These are phyloP conservation scores for Amphipyra tragopoginis DNA, from an alignment of 2,888 invertebrate genomes.

Conservation along the genomic window DNA sequence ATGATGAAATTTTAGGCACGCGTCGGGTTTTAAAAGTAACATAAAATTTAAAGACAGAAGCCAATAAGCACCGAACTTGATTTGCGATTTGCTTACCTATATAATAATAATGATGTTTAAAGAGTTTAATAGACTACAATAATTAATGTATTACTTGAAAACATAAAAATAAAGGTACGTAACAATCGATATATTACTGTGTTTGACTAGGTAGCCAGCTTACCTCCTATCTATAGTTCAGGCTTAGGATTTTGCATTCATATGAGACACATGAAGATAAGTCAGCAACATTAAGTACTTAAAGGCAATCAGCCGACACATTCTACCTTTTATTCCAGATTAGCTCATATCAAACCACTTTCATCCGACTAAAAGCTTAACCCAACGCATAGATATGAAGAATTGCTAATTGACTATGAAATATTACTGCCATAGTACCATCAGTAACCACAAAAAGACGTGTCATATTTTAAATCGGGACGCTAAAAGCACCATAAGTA, in stretches of 20 bases:
- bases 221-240: not conserved
- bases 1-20: conserved; percentile 35
- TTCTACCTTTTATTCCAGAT: conserved; percentile 36
- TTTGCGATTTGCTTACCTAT: too few relatives aligned
- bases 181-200: not conserved
- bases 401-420: conserved; percentile 62
- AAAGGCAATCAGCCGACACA: conserved; percentile 36
- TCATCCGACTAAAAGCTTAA: conserved; percentile 55
- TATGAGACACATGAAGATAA: conserved; percentile 34
- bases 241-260: conserved; percentile 28
- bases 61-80: not conserved
- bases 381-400: conserved; percentile 53
- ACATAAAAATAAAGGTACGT: not conserved
- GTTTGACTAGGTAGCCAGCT: not conserved
- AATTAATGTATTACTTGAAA: too few relatives aligned
- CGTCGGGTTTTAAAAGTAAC: conserved; percentile 8
- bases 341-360: conserved; percentile 43
- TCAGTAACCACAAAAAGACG: conserved; percentile 57
- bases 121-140: too few relatives aligned
- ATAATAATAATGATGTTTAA: too few relatives aligned
- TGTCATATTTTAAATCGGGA: conserved; percentile 61
- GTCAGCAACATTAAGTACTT: conserved; percentile 22
- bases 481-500: conserved; percentile 60
- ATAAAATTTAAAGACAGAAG: not conserved
- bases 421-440: conserved; percentile 42